Evolutionary conservation across 2,113 vertebrate genomes (phyloP).

Genomic region (Lagenorhynchus albirostris): DNA sequence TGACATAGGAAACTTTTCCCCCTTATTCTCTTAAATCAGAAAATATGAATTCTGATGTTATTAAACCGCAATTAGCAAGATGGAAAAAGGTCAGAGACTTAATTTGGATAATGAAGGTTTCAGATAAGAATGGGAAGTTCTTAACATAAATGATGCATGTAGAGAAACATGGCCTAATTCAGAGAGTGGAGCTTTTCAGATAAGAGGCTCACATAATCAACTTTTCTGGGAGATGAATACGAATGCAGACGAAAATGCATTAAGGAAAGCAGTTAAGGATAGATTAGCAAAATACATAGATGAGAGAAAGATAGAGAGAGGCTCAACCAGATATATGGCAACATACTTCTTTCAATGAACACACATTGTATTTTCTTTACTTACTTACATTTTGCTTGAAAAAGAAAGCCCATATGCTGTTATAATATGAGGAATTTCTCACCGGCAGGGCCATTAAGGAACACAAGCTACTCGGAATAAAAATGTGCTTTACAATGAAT

Average conservation of each 20-base stretch:
- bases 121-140: slow-evolving; percentile 56
- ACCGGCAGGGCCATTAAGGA: background rate
- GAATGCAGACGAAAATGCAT: slow-evolving; percentile 35
- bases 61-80: slow-evolving; percentile 66
- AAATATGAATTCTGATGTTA: slow-evolving; percentile 35
- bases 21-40: slow-evolving; percentile 44
- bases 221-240: slow-evolving; percentile 35
- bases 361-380: background rate
- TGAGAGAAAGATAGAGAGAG: background rate
- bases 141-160: slow-evolving; percentile 43
- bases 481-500: background rate
- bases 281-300: slow-evolving; percentile 15
- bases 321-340: background rate
- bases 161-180: slow-evolving; percentile 13
- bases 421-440: background rate
- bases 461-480: background rate
- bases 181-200: slow-evolving; percentile 49
- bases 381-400: background rate
- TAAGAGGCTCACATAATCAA: slow-evolving; percentile 34
- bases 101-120: slow-evolving; percentile 67
- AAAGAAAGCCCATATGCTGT: background rate
- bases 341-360: background rate
- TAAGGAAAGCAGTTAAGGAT: slow-evolving; percentile 13
- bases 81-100: slow-evolving; percentile 62
- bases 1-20: background rate